Conservation (phyloP, 53 echinoderm and acorn worm species). For the Luidia sarsii region DNA sequence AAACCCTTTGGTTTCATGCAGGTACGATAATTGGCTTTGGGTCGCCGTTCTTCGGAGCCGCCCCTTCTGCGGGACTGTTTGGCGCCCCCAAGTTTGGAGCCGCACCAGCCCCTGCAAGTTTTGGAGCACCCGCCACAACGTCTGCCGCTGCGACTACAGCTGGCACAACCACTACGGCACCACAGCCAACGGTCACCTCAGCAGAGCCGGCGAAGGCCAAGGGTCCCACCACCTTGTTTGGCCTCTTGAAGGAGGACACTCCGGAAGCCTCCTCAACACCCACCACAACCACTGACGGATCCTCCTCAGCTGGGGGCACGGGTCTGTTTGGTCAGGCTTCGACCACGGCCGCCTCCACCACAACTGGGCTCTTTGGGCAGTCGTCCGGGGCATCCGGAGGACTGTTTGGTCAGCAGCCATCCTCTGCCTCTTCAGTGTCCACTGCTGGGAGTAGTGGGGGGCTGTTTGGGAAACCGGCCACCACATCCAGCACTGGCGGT, state of each 20-base stretch:
- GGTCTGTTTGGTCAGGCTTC: slow-evolving; percentile 59
- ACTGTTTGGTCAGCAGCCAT: not conserved
- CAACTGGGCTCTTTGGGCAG: slow-evolving; percentile 21
- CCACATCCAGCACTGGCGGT: slow-evolving; percentile 19
- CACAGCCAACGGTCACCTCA: no score
- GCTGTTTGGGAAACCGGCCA: slow-evolving; percentile 40
- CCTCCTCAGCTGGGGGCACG: slow-evolving; percentile 24
- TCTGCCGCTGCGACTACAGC: not conserved
- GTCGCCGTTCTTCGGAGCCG: not conserved
- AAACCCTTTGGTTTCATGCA: no score
- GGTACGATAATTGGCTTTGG: slow-evolving; percentile 2
- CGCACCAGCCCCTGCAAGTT: not conserved
- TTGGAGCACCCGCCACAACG: not conserved
- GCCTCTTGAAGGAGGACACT: slow-evolving; percentile 26
- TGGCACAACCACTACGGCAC: not conserved
- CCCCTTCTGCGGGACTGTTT: slow-evolving; percentile 20
- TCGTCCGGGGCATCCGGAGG: not conserved
- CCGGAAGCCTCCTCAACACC: not conserved
- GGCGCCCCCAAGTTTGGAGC: slow-evolving; percentile 23
- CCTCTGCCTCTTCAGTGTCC: not conserved
- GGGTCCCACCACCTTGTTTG: slow-evolving; percentile 35
- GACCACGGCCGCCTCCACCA: slow-evolving; percentile 5
- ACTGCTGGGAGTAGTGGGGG: slow-evolving; percentile 29
- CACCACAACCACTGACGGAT: not conserved
- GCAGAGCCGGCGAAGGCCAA: slow-evolving; percentile 2